Base-by-base conservation (phyloP, 2,797 vertebrate species). In the Linurgus olivaceus region DNA sequence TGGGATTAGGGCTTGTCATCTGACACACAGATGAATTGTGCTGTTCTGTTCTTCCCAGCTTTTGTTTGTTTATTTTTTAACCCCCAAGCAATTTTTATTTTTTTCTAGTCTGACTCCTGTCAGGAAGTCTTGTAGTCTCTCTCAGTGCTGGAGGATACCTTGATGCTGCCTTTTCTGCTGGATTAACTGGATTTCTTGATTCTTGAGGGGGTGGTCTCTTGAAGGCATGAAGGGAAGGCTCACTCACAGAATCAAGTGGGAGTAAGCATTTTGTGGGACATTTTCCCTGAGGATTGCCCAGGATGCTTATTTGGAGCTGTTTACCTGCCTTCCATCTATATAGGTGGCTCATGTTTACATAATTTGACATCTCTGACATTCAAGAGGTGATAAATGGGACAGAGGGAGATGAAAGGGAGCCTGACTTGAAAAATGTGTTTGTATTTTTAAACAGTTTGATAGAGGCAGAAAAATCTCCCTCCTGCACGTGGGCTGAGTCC, bases 341-440 rank as follows among this genome's bases (percentile, higher is more conserved):
- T 45, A 84, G 52, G 50, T 58, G 59, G 63, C 79, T 91, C 52
- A 29, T 59, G 66, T 90, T 91, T 83, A 47, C 24, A 14, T 68
- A 61, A 47, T 84, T 91, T 71, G 82, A 86, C 54, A 51, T 85
- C 52, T 81, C 80, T 89, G 77, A 67, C 73, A 76, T 90, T 95
- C 51, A n/a, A 47, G 70, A 84, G 28, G 73, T 88, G 90, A 82
- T 82, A 74, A 91, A 59, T 94, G 90, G 89, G 70, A 77, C 68
- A 48, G 78, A 83, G 47, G 7, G 31, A 82, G 55, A 71, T 79
- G 72, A 86, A 95, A 91, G 72, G 66, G 82, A 88, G 42, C 45
- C 58, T 44, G 76, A 37, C 40, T 50, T 91, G 62, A 58, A 55
- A 90, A 75, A 72, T 26, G 9, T 18, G 21, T 44, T 85, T 91